These are phyloP conservation scores for Grapholita molesta DNA, from an alignment of 1,140 invertebrate species.

Conservation along the genomic window DNA sequence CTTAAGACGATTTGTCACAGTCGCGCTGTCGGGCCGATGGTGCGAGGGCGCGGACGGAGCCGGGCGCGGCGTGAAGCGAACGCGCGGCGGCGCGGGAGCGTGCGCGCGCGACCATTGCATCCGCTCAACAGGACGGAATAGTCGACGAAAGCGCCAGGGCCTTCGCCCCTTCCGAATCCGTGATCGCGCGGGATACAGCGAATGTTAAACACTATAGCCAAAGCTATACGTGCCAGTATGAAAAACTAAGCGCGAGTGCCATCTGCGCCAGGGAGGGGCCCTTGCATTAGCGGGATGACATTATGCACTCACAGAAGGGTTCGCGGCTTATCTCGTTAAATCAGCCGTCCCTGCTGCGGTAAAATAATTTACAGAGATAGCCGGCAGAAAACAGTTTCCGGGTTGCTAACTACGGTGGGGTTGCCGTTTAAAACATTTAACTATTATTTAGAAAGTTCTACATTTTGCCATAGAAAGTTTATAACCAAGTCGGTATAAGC, in stretches of 20 bases:
- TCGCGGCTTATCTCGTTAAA: conserved; percentile 69
- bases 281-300: conserved; percentile 74
- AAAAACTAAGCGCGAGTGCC: conserved; percentile 66
- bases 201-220: conserved; percentile 52
- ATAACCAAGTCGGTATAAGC: no score
- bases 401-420: conserved; percentile 31
- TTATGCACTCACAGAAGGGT: conserved; percentile 73
- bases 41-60: conserved; percentile 11
- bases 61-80: conserved; percentile 33
- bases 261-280: conserved; percentile 65
- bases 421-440: not conserved
- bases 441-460: no score
- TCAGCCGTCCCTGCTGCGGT: conserved; percentile 45
- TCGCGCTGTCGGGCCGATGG: conserved; percentile 3
- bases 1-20: conserved; percentile 49
- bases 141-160: conserved; percentile 57
- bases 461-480: not conserved
- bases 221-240: conserved; percentile 47
- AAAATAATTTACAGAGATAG: conserved; percentile 58
- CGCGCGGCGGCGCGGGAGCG: conserved; percentile 39
- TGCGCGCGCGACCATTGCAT: conserved; percentile 63
- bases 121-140: conserved; percentile 57
- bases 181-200: conserved; percentile 69
- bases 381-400: conserved; percentile 53
- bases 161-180: conserved; percentile 70